Conservation (phyloP, 53 echinoderm and acorn worm genomes). For the Astropecten irregularis region DNA sequence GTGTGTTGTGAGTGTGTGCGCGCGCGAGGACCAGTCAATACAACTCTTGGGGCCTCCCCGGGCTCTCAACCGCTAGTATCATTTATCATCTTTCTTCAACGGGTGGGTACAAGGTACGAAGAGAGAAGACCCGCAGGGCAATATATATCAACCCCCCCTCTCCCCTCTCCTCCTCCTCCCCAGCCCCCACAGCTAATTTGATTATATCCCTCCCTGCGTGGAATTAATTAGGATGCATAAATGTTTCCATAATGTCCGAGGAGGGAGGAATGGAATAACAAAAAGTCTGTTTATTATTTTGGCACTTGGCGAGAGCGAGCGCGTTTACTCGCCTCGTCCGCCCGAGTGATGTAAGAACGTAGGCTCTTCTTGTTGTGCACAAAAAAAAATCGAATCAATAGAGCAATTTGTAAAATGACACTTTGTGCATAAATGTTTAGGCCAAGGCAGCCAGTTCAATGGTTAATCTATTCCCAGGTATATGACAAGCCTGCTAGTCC, state of each 20-base stretch:
- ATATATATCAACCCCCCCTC: not conserved
- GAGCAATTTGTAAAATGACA: constrained; percentile 6
- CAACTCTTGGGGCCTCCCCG: not conserved
- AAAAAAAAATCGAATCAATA: constrained; percentile 8
- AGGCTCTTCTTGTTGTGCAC: not conserved
- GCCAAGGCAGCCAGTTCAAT: no score
- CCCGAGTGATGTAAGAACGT: not conserved
- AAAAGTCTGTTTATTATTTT: constrained; percentile 43
- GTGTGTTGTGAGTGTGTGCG: no score
- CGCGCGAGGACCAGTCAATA: not conserved
- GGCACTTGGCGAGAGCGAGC: no score
- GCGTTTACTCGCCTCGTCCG: not conserved
- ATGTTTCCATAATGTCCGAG: constrained; percentile 35
- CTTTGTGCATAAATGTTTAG: constrained; percentile 13
- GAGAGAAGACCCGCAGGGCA: not conserved
- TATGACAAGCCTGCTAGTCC: no score
- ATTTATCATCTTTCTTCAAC: constrained; percentile 46
- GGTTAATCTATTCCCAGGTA: no score
- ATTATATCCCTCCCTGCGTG: constrained; percentile 36
- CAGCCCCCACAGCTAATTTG: constrained; percentile 49
- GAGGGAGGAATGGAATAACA: no score
- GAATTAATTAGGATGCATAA: constrained; percentile 51
- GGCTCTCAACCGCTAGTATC: constrained; percentile 2
- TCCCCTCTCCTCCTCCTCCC: no score
- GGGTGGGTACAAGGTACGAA: no score